Percentiles rank a stretch among this genome's conserved stretches.
Evolutionary conservation across 2,888 invertebrate genomes (phyloP).

Genomic region (Lissocephala sabroskyi): DNA sequence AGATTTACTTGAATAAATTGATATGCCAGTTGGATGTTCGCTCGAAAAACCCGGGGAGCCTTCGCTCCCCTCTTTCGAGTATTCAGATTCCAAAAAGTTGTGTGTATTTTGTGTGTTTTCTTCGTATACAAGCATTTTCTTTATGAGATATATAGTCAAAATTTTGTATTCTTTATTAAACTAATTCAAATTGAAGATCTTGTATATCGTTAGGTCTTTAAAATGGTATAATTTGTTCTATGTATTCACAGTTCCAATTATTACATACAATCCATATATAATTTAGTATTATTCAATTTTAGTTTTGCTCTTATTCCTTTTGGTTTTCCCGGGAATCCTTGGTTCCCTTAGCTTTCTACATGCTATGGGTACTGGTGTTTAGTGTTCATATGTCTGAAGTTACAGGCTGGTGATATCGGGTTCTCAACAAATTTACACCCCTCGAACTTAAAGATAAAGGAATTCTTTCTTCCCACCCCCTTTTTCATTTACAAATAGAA

Average conservation of each 20-base stretch:
- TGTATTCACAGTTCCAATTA: conserved; percentile 53
- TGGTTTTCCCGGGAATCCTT: conserved; percentile 9
- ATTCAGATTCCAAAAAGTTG: too few species aligned
- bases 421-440: conserved; percentile 3
- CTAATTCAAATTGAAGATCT: conserved; percentile 22
- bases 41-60: too few species aligned
- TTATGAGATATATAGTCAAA: conserved; percentile 41
- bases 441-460: too few species aligned
- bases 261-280: conserved; percentile 29
- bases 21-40: too few species aligned
- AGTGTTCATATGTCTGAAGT: too few species aligned
- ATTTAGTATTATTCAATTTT: neutral
- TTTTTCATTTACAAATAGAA: too few species aligned
- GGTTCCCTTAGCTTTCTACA: too few species aligned
- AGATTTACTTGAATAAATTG: too few species aligned
- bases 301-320: conserved; percentile 4
- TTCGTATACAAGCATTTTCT: conserved; percentile 67
- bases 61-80: too few species aligned
- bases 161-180: conserved; percentile 20
- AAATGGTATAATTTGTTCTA: conserved; percentile 60
- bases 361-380: too few species aligned
- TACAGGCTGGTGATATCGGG: conserved; percentile 35
- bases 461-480: too few species aligned
- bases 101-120: conserved; percentile 15
- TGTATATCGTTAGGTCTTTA: conserved; percentile 42